phyloP scores from a whole-genome alignment of 2,888 invertebrate species.

The Cremastinae sp. region DNA sequence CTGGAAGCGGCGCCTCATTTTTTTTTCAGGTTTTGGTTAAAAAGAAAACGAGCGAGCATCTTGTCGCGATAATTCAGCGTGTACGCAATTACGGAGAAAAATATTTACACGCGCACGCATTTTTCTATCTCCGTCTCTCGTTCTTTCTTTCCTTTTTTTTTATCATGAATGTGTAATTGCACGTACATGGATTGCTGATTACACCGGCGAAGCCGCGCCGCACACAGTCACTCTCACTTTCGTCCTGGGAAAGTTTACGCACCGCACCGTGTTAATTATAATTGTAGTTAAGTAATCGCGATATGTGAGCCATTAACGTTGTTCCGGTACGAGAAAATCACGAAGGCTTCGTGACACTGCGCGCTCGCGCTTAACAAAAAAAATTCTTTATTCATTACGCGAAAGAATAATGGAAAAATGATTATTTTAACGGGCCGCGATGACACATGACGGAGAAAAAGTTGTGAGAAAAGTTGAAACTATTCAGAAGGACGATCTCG shows the following conservation, averaged over 20 bases:
- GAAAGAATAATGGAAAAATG: constrained; percentile 2
- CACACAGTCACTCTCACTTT: constrained; percentile 77
- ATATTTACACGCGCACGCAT: too few relatives aligned
- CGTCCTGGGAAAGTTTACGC: constrained; percentile 79
- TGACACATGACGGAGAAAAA: too few relatives aligned
- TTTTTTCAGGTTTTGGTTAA: background rate
- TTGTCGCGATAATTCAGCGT: constrained; percentile 43
- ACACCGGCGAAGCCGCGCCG: constrained; percentile 46
- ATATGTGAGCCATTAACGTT: constrained; percentile 64
- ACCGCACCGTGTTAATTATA: constrained; percentile 77
- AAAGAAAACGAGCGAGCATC: constrained; percentile 34
- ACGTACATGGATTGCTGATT: constrained; percentile 52
- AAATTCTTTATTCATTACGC: background rate
- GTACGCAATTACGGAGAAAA: constrained; percentile 4
- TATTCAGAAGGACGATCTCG: too few relatives aligned
- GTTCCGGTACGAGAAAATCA: constrained; percentile 66
- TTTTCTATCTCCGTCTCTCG: too few relatives aligned
- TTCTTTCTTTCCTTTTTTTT: too few relatives aligned
- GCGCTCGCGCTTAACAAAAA: background rate
- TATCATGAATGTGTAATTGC: constrained; percentile 3
- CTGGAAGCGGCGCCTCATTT: constrained; percentile 21
- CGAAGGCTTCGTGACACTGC: constrained; percentile 65
- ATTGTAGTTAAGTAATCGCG: constrained; percentile 77
- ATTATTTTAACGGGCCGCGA: too few relatives aligned
- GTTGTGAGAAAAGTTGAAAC: too few relatives aligned